Evolutionary conservation across 1,140 invertebrate genomes (phyloP), one percentile per base, ranked within the genome.

Genomic region (Bombyx mandarina): DNA sequence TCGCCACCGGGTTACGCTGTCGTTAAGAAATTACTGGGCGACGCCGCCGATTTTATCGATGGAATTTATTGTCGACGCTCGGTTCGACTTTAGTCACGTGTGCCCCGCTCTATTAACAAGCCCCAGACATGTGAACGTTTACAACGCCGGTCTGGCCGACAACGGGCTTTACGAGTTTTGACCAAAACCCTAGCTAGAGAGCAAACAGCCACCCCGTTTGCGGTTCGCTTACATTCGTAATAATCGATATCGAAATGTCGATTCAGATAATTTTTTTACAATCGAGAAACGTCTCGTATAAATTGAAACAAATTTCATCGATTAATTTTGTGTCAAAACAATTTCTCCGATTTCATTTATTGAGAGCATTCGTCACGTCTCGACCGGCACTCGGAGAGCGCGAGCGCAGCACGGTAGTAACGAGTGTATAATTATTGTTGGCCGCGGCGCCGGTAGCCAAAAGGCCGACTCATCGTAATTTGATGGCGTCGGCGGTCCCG

Each of bases 401-500:
- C 71, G 54, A 65, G 60, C 63, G 72, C 70, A 71, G 77, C 77
- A 82, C 83, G 67, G 81, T 86, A 86, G 83, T 86, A 86, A 86
- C 83, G 81, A 86, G 81, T 86, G 79, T 86, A 77, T 86, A 86
- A 86, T 86, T 85, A 85, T 78, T 73, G 69, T 69, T 59, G 66
- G 68, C 62, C 49, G 64, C 76, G 76, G 69, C 75, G 79, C 77
- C 82, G 81, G 82, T 82, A 82, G 82, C 79, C 76, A 77, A 82
- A 82, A 77, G 74, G 73, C 78, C 79, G 75, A 86, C 81, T 86
- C 83, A 84, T 86, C 81, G 79, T 86, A 86, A 86, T 84, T 86
- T 86, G 82, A 84, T 82, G 82, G 80, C 82, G 80, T 82, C 80
- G 71, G 73, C 63, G 69, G 77, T 54, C 73, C 74, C 73, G 69